Evolutionary conservation across 2,113 vertebrate species (phyloP), one percentile per base, ranked within the genome.

Genomic region (Pseudolaguvia tuberculata): DNA sequence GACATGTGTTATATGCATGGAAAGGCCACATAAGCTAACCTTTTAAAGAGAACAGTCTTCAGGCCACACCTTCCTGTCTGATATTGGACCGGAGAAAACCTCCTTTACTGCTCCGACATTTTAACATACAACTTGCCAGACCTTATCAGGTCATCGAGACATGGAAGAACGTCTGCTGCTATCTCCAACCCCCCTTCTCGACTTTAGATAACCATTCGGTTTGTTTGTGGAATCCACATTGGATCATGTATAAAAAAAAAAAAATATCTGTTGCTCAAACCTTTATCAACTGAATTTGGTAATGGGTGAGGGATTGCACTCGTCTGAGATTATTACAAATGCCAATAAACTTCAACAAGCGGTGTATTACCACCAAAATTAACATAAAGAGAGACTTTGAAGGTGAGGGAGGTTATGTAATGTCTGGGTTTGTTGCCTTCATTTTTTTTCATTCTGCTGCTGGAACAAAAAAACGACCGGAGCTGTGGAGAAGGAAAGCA

Each of bases 1-100:
- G 48, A 45, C 48, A n/a, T n/a, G n/a, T 70, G 84, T 78, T 83
- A 35, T 78, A 66, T 86, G 76, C 75, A 77, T 86, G 86, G 84
- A 88, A 86, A 86, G 68, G 82, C 63, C 78, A 75, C 72, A 83
- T 85, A 83, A 78, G 72, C 51, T 78, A 83, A 47, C 55, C 52
- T 67, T 42, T 73, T 50, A 69, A 52, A 42, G 25, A 52, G 62
- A 79, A 73, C 69, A 13, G 35, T 27, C 31, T 51, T 59, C 56
- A 70, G 59, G 71, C 71, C 55, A 77, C 78, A 76, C 56, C 56
- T 76, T 73, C 79, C 69, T 82, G 82, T 70, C 80, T 80, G 68
- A 76, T 80, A 83, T 70, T 35, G 31, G 59, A 58, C 51, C 21
- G 20, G 76, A 76, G 42, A 35, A 68, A 76, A 35, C 53, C 47